Evolutionary conservation across 2,797 vertebrate genomes (phyloP).

Genomic region (Centropyge bicolor): DNA sequence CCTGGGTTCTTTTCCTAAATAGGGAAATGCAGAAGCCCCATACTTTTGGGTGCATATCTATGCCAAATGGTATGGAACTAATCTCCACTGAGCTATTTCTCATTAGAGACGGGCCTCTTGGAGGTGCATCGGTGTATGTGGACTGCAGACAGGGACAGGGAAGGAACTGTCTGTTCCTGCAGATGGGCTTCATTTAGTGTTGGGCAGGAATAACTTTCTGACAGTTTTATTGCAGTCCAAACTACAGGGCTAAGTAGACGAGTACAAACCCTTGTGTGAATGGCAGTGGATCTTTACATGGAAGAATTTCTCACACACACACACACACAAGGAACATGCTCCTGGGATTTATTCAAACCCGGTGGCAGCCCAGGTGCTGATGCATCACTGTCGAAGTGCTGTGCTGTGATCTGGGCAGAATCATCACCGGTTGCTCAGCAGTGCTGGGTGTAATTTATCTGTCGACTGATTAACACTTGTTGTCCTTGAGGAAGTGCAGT

Average conservation of each 20-base stretch:
- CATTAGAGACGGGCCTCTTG: conserved; percentile 82
- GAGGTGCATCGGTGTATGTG: conserved; percentile 59
- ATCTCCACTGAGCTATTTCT: conserved; percentile 85
- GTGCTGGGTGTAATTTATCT: conserved; percentile 36
- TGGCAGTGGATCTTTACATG: conserved; percentile 33
- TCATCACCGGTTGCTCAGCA: conserved; percentile 35
- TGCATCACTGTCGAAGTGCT: conserved; percentile 37
- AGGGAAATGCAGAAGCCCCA: conserved; percentile 51
- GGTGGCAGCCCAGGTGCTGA: conserved; percentile 49
- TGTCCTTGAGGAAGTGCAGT: conserved; percentile 36
- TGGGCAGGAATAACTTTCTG: conserved; percentile 72
- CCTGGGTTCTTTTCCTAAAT: conserved; percentile 50
- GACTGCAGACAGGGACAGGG: conserved; percentile 61
- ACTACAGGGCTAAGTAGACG: conserved; percentile 44
- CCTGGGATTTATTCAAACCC: conserved; percentile 37
- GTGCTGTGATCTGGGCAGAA: conserved; percentile 43
- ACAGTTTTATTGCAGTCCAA: conserved; percentile 67
- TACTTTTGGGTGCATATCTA: conserved; percentile 75
- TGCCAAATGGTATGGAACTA: conserved; percentile 87
- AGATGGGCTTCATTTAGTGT: conserved; percentile 76
- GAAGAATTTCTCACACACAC: conserved; percentile 45
- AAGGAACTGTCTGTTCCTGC: conserved; percentile 71
- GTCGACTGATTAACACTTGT: conserved; percentile 57
- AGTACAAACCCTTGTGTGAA: conserved; percentile 43
- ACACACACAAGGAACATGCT: conserved; percentile 22